These are phyloP conservation scores for Hydrophis major DNA, from an alignment of 2,797 vertebrate genomes.

Conservation along the genomic window DNA sequence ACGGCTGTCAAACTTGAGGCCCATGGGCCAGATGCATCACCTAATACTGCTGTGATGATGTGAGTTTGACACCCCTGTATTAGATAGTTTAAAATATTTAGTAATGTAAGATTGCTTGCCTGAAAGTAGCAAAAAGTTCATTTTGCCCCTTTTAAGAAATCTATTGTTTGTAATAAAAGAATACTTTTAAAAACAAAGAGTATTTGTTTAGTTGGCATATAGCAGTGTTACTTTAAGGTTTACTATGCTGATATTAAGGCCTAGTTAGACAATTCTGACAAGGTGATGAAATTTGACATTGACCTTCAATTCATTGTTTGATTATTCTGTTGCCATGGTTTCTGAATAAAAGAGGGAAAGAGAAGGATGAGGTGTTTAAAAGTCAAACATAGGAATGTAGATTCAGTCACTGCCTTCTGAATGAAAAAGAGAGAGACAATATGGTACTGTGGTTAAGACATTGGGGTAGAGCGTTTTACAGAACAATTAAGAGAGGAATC, in stretches of 20 bases:
- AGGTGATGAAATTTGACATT: not conserved
- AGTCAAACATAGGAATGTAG: not conserved
- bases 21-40: no score
- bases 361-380: not conserved
- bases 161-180: not conserved
- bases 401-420: not conserved
- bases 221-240: not conserved
- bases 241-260: not conserved
- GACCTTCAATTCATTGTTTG: not conserved
- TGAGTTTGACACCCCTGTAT: no score
- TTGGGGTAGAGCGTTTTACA: not conserved
- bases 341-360: not conserved
- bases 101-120: not conserved
- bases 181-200: not conserved
- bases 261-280: not conserved
- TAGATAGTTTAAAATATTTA: constrained; percentile 5
- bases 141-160: not conserved
- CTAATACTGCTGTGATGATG: no score
- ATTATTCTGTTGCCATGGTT: not conserved
- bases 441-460: not conserved
- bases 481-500: not conserved
- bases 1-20: no score
- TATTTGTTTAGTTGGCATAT: not conserved
- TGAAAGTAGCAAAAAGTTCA: not conserved
- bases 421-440: not conserved